phyloP scores from a whole-genome alignment of 2,888 invertebrate species.

The Melipona beecheii region DNA sequence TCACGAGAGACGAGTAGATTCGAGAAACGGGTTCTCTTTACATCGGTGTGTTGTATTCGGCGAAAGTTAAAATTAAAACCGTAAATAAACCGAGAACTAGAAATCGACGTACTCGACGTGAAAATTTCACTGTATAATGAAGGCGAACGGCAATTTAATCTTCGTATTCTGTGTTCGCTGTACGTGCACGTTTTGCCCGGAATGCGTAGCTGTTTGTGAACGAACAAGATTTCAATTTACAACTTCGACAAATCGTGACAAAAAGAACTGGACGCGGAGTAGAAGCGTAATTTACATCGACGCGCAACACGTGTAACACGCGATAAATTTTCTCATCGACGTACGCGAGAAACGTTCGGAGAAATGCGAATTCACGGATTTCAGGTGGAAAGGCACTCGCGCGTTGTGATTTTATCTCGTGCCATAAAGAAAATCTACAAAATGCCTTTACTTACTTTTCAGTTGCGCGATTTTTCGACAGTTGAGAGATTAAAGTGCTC shows the following conservation, averaged over 20 bases:
- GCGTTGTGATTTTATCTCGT: neutral
- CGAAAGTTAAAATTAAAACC: neutral
- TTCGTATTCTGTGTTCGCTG: neutral
- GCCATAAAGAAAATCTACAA: too few relatives aligned
- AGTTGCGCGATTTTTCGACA: neutral
- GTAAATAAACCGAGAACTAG: neutral
- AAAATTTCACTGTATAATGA: slow-evolving; percentile 14
- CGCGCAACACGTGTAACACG: neutral
- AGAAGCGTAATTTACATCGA: slow-evolving; percentile 1
- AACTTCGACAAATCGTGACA: slow-evolving; percentile 18
- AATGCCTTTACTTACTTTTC: neutral
- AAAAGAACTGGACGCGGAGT: slow-evolving; percentile 10
- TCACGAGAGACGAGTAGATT: neutral
- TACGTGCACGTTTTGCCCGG: neutral
- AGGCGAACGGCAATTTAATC: neutral
- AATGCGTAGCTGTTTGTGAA: slow-evolving; percentile 11
- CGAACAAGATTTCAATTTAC: slow-evolving; percentile 33
- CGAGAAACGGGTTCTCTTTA: neutral
- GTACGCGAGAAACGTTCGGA: neutral
- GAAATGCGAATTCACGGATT: neutral
- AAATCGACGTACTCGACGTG: neutral
- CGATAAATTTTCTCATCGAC: neutral
- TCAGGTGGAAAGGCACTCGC: neutral
- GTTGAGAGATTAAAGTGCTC: neutral
- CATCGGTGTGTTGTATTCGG: neutral